Conservation (phyloP, 1,140 invertebrate species). For the Drosophila gunungcola region DNA sequence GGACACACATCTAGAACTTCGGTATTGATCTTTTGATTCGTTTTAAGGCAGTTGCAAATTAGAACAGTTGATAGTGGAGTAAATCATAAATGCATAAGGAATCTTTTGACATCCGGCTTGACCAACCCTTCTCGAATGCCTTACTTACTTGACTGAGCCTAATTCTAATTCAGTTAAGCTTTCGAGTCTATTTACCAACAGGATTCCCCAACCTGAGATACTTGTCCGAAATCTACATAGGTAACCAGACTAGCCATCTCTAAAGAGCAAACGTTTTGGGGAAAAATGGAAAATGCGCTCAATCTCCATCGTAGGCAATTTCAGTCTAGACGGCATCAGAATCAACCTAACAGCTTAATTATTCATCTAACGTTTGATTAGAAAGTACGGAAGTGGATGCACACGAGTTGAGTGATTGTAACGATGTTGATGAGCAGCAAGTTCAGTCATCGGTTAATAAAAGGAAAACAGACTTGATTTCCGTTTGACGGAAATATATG, state of each 20-base stretch:
- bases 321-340: slow-evolving; percentile 16
- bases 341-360: slow-evolving; percentile 42
- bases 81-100: slow-evolving; percentile 8
- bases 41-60: background rate
- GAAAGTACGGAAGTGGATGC: slow-evolving; percentile 38
- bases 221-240: slow-evolving; percentile 5
- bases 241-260: slow-evolving; percentile 1
- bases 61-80: background rate
- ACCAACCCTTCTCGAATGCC: background rate
- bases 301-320: slow-evolving; percentile 9
- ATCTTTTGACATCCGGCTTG: slow-evolving; percentile 2
- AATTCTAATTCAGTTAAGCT: slow-evolving; percentile 32
- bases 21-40: no score
- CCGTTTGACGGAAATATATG: no score
- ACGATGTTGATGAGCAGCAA: slow-evolving; percentile 28
- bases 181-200: slow-evolving; percentile 3
- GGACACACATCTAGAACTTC: background rate
- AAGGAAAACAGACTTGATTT: slow-evolving; percentile 26
- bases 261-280: background rate
- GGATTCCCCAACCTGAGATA: slow-evolving; percentile 7
- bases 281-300: background rate
- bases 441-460: slow-evolving; percentile 52
- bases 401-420: slow-evolving; percentile 10
- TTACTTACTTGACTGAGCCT: slow-evolving; percentile 2
- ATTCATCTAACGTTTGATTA: slow-evolving; percentile 53